Conservation (phyloP, 2,113 vertebrate genomes). For the Myrmophylax atrothorax region DNA sequence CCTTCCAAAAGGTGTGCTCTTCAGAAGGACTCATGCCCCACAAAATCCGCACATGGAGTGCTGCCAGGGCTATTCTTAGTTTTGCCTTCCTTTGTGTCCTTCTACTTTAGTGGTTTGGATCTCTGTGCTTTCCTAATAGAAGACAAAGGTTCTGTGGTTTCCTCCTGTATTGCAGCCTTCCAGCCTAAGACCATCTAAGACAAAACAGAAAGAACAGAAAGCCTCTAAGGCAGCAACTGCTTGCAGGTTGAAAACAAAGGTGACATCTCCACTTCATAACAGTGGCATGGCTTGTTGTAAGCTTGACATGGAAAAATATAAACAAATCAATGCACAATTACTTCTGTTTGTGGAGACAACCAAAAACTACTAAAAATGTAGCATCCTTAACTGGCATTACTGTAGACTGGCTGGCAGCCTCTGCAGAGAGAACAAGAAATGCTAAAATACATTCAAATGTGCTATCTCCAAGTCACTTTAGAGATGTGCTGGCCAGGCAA, state of each 20-base stretch:
- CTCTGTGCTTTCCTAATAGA: constrained; percentile 1
- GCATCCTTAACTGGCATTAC: not conserved
- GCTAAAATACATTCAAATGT: not conserved
- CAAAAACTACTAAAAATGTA: not conserved
- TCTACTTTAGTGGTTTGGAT: constrained; percentile 27
- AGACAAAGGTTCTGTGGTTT: not conserved
- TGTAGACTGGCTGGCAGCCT: constrained; percentile 15
- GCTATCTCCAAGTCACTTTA: not conserved
- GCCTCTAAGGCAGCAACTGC: not conserved
- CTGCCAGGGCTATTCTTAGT: constrained; percentile 52
- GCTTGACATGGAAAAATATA: not conserved
- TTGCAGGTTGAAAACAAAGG: not conserved
- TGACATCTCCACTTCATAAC: not conserved
- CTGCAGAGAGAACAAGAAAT: not conserved
- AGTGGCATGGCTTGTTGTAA: not conserved
- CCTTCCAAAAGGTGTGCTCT: constrained; percentile 60
- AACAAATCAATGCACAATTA: not conserved
- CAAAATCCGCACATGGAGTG: not conserved
- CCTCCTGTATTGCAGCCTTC: not conserved
- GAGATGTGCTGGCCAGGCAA: not conserved
- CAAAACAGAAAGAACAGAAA: not conserved
- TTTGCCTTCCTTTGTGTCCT: constrained; percentile 3
- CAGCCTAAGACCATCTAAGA: not conserved
- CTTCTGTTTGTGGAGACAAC: not conserved
- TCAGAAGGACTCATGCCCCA: not conserved